Base-by-base conservation (phyloP, 2,888 invertebrate species). In the Clivina fossor region DNA sequence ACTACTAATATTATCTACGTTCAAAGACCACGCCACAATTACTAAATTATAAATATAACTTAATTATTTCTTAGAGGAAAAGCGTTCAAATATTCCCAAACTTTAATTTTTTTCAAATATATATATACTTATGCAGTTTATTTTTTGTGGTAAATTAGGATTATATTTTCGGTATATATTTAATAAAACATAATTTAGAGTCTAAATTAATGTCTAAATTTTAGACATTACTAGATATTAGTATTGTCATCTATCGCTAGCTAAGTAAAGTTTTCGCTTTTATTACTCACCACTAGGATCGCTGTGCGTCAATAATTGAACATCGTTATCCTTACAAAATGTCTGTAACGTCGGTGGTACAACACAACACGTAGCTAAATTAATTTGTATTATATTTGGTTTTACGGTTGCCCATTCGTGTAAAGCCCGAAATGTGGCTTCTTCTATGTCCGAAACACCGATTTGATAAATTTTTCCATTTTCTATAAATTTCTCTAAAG, bases 301-400 rank as follows among this genome's bases (percentile, higher is more conserved):
- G 66, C 90, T 93, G 71, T 99, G 98, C 0, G 97, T 98, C 18
- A 98, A 78, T 30, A 99, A 76, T 70, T 95, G 94, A 58, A 99
- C 88, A 67, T 93, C 91, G 66, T 95, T 85, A 61, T 89, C 85
- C 65, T 90, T 88, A 59, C 97, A 93, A 76, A 92, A 98, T 61
- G 85, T 83, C 71, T 92, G 88, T 61, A 98, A 78, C 2, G 90
- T 84, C 1, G 92, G 89, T 16, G 97, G 96, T 50, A 98, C 95
- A 2, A 94, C 90, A 76, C 96, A 96, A 71, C 96, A 96, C 9
- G 90, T 87, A 1, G 90, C 86, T 51, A 96, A 78, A 76, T 93
- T 96, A 57, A 97, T 93, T 77, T 97, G 96, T 51, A 94, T 88
- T 55, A 93, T 92, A 59, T 83, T 80, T 2, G 96, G 96, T 67